Conservation (phyloP, 2,113 vertebrate genomes). For the Atrichornis clamosus region DNA sequence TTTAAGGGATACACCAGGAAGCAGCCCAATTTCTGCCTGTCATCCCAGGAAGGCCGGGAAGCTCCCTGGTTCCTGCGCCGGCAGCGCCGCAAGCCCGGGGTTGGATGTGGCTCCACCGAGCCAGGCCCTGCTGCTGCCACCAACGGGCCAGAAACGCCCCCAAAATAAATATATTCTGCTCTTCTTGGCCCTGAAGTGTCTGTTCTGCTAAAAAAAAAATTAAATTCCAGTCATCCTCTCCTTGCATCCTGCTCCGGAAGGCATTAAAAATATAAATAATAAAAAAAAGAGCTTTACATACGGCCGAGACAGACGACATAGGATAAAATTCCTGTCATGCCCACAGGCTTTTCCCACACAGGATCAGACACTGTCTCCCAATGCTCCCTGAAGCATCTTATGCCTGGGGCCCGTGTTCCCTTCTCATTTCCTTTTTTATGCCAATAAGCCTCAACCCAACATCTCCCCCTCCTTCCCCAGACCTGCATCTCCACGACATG, state of each 20-base stretch:
- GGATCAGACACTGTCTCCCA: neutral
- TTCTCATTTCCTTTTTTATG: neutral
- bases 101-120: neutral
- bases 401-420: neutral
- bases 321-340: neutral
- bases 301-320: neutral
- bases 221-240: neutral
- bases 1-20: neutral
- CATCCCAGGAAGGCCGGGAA: conserved; percentile 50
- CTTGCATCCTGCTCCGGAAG: neutral
- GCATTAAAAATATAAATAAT: neutral
- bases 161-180: neutral
- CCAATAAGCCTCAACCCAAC: neutral
- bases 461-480: neutral
- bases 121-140: neutral
- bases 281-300: neutral
- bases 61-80: neutral
- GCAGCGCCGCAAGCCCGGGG: neutral
- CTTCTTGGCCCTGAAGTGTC: neutral
- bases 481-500: neutral
- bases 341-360: conserved; percentile 20
- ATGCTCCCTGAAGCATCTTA: neutral
- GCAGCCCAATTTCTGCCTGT: conserved; percentile 68
- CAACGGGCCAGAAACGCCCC: neutral
- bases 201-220: neutral